Evolutionary conservation across 1,140 invertebrate genomes (phyloP).

Genomic region (Papilio polyxenes): DNA sequence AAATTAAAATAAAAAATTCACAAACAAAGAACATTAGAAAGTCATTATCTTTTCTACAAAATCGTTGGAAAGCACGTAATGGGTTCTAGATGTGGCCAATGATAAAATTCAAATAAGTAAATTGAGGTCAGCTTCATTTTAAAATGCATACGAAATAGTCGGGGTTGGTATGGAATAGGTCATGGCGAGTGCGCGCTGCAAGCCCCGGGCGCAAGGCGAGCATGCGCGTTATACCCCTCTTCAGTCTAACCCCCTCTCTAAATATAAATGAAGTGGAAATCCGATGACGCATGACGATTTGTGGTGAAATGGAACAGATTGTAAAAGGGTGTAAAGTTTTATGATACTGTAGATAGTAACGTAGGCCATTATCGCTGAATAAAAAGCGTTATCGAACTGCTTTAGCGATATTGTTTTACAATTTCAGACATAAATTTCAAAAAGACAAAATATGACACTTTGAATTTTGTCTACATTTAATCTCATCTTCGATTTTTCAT

Average conservation of each 20-base stretch:
- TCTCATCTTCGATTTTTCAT: too few relatives aligned
- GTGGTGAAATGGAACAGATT: background rate
- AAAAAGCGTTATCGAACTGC: background rate
- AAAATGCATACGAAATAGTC: constrained; percentile 22
- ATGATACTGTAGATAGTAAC: background rate
- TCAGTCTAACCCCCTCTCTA: background rate
- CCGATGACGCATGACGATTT: constrained; percentile 31
- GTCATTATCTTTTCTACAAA: background rate
- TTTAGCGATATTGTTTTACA: background rate
- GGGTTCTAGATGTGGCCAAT: background rate
- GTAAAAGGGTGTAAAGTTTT: constrained; percentile 9
- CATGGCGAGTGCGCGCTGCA: constrained; percentile 46
- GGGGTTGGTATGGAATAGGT: constrained; percentile 19
- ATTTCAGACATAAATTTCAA: background rate
- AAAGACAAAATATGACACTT: background rate
- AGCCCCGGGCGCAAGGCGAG: background rate
- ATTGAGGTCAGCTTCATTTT: constrained; percentile 27
- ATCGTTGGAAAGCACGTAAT: background rate
- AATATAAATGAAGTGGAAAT: constrained; percentile 32
- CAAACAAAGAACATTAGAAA: background rate
- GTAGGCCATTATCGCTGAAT: background rate
- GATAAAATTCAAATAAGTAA: constrained; percentile 16
- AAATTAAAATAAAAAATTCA: background rate
- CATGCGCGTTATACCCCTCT: constrained; percentile 10
- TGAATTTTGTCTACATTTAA: too few relatives aligned